A percentile compares a stretch with the other conserved stretches of the same genome.
These are phyloP conservation scores for Pandemis cinnamomeana DNA, from an alignment of 2,888 invertebrate species.

Conservation along the genomic window DNA sequence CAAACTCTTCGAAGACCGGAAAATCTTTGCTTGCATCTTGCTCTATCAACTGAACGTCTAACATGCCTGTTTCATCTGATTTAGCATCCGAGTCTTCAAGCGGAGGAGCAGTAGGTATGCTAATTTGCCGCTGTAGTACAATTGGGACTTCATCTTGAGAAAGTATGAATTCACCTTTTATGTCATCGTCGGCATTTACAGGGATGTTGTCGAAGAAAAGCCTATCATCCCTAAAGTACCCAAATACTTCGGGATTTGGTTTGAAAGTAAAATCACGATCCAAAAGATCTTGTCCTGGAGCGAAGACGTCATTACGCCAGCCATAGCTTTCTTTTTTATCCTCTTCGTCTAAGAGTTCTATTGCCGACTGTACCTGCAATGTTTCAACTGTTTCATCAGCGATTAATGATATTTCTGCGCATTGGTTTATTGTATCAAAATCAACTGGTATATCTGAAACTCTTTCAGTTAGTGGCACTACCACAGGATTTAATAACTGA, in stretches of 20 bases:
- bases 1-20: constrained; percentile 71
- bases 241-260: constrained; percentile 55
- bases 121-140: constrained; percentile 58
- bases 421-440: constrained; percentile 53
- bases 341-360: constrained; percentile 60
- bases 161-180: constrained; percentile 66
- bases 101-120: constrained; percentile 67
- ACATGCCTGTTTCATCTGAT: constrained; percentile 67
- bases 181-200: constrained; percentile 69
- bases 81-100: constrained; percentile 65
- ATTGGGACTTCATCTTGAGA: constrained; percentile 59
- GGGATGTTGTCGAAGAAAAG: constrained; percentile 64
- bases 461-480: constrained; percentile 60
- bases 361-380: constrained; percentile 66
- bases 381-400: constrained; percentile 71
- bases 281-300: constrained; percentile 36
- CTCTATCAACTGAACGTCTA: constrained; percentile 77
- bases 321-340: constrained; percentile 55
- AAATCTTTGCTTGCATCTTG: constrained; percentile 77
- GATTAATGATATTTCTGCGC: constrained; percentile 65
- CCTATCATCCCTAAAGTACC: constrained; percentile 61
- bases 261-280: constrained; percentile 58
- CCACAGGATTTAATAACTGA: constrained; percentile 72
- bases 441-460: constrained; percentile 46
- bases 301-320: constrained; percentile 56